These are phyloP conservation scores for Tetranychus truncatus DNA, from an alignment of 2,888 invertebrate genomes.

Conservation along the genomic window DNA sequence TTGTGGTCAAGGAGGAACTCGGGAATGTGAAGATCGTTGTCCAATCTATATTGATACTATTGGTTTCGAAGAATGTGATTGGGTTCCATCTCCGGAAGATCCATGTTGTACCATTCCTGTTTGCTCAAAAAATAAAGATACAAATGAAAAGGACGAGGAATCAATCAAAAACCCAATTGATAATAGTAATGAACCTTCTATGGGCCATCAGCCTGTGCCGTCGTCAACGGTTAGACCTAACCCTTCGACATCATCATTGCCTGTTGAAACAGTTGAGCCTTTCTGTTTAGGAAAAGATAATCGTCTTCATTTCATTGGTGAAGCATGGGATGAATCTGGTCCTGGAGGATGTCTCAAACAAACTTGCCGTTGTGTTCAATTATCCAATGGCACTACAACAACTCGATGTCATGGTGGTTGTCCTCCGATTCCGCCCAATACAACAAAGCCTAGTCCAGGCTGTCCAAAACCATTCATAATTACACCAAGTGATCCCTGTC, in stretches of 20 bases:
- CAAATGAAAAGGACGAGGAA: neutral
- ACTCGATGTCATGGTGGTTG: conserved; percentile 28
- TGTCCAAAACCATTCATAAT: conserved; percentile 28
- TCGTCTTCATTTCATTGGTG: conserved; percentile 25
- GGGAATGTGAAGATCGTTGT: conserved; percentile 27
- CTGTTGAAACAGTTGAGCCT: conserved; percentile 12
- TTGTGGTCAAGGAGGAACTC: conserved; percentile 48
- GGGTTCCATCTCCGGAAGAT: conserved; percentile 52
- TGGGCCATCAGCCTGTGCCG: neutral
- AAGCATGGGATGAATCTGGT: conserved; percentile 26
- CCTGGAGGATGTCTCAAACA: conserved; percentile 27
- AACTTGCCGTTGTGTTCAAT: conserved; percentile 26
- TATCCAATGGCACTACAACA: conserved; percentile 26
- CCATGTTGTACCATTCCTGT: conserved; percentile 64
- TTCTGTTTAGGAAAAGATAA: conserved; percentile 21
- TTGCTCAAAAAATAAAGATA: conserved; percentile 44
- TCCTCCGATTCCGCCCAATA: conserved; percentile 26
- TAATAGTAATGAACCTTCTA: conserved; percentile 1
- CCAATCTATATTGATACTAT: conserved; percentile 26
- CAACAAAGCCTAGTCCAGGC: conserved; percentile 25
- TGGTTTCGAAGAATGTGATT: conserved; percentile 27
- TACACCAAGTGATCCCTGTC: conserved; percentile 27
- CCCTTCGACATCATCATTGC: neutral
- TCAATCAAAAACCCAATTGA: neutral
- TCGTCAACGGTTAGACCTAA: neutral